These are phyloP conservation scores for Thunnus albacares DNA, from an alignment of 2,797 vertebrate species.

Conservation along the genomic window DNA sequence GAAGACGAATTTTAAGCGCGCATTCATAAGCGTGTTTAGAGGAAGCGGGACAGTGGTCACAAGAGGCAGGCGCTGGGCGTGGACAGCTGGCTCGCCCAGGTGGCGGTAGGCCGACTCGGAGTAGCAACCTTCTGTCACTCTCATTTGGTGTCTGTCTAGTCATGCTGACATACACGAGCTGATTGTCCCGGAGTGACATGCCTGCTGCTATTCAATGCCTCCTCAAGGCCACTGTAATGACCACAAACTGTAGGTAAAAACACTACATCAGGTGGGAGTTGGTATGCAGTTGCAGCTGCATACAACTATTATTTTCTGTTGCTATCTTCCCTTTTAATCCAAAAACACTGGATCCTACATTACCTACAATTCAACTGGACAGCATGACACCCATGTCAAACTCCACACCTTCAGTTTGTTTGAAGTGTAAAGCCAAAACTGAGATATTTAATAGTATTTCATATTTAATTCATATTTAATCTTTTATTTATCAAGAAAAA, in stretches of 20 bases:
- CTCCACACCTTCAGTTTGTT: too few species aligned
- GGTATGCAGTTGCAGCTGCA: not conserved
- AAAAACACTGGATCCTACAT: too few species aligned
- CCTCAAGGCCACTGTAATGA: not conserved
- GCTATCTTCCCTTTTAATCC: too few species aligned
- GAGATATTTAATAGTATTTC: too few species aligned
- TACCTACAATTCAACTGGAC: too few species aligned
- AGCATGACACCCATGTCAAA: too few species aligned
- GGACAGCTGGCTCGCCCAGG: conserved; percentile 71
- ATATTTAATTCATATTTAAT: too few species aligned
- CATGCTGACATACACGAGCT: conserved; percentile 23
- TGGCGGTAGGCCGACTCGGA: conserved; percentile 43
- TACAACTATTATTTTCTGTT: too few species aligned
- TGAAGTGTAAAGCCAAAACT: too few species aligned
- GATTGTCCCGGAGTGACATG: conserved; percentile 8
- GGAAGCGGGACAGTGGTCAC: conserved; percentile 41
- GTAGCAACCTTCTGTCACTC: conserved; percentile 46
- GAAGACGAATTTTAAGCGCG: not conserved
- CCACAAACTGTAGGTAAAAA: not conserved
- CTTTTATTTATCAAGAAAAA: too few species aligned
- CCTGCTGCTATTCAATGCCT: not conserved
- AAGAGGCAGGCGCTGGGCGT: conserved; percentile 31
- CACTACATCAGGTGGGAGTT: not conserved
- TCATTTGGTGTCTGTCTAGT: conserved; percentile 33
- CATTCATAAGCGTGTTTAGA: not conserved